These are phyloP conservation scores for Beris chalybata DNA, from an alignment of 2,888 invertebrate species.

Conservation along the genomic window DNA sequence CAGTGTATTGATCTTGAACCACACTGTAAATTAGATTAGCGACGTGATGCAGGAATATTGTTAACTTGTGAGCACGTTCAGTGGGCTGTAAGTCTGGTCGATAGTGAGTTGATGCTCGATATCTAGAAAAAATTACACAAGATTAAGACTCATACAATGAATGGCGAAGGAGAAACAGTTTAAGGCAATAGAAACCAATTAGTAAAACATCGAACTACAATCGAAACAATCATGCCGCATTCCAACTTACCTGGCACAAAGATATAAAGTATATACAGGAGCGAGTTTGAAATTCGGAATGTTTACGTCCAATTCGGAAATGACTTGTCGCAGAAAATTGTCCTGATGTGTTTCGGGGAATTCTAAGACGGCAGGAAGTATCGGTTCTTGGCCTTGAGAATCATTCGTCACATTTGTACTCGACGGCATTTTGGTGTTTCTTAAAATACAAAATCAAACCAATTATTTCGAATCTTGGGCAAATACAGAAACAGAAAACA, in stretches of 20 bases:
- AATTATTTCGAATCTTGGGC: conserved; percentile 15
- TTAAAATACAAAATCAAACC: conserved; percentile 5
- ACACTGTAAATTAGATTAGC: conserved; percentile 83
- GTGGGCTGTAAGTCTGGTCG: conserved; percentile 89
- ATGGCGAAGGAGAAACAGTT: background rate
- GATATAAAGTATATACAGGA: conserved; percentile 94
- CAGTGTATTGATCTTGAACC: conserved; percentile 84
- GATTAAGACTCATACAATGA: background rate
- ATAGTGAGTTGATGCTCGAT: conserved; percentile 92
- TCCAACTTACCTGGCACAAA: conserved; percentile 73
- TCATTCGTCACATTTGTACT: conserved; percentile 14
- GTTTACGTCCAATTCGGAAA: conserved; percentile 85
- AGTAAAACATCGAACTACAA: conserved; percentile 19
- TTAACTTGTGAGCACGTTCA: conserved; percentile 88
- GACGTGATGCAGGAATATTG: conserved; percentile 86
- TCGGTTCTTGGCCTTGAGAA: conserved; percentile 78
- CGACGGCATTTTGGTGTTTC: conserved; percentile 29
- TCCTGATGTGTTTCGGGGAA: conserved; percentile 95
- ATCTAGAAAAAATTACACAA: conserved; percentile 57
- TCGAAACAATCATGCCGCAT: conserved; percentile 16
- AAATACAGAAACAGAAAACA: background rate
- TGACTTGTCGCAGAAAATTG: conserved; percentile 83
- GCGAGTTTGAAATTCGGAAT: conserved; percentile 92
- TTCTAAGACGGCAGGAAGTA: conserved; percentile 91
- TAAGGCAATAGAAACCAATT: conserved; percentile 5